Evolutionary conservation across 2,888 invertebrate species (phyloP).

Genomic region (Nysson spinosus): DNA sequence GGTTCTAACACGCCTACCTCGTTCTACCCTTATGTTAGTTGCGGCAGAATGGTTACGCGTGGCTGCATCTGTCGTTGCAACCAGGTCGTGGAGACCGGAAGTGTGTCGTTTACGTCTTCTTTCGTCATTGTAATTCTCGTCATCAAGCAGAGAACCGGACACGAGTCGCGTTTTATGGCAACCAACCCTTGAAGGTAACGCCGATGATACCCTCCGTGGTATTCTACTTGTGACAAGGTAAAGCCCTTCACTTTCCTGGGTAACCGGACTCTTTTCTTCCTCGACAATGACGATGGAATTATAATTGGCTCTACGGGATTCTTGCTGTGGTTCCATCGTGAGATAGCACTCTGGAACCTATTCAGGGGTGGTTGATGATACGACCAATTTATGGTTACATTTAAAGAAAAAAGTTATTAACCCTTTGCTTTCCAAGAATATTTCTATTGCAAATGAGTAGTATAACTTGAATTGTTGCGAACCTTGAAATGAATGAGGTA

Average conservation of each 20-base stretch:
- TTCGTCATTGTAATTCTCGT: constrained; percentile 42
- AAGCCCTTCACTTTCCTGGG: constrained; percentile 24
- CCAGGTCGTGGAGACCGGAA: constrained; percentile 53
- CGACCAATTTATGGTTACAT: neutral
- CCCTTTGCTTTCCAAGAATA: neutral
- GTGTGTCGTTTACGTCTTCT: constrained; percentile 58
- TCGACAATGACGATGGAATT: constrained; percentile 48
- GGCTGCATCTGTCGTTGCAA: constrained; percentile 51
- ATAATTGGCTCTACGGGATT: constrained; percentile 54
- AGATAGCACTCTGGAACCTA: neutral
- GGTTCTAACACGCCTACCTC: constrained; percentile 41
- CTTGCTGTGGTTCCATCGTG: constrained; percentile 27
- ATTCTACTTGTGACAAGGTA: constrained; percentile 28
- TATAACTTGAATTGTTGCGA: constrained; percentile 1
- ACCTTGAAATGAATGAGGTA: no score
- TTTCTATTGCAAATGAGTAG: no score
- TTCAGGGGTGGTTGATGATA: neutral
- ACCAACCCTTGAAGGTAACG: constrained; percentile 34
- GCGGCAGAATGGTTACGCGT: constrained; percentile 17
- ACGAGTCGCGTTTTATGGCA: constrained; percentile 23
- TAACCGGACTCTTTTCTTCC: constrained; percentile 39
- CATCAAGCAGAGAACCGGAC: constrained; percentile 38
- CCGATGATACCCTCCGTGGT: constrained; percentile 26
- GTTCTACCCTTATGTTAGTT: constrained; percentile 22
- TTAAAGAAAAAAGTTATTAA: no score